Conservation (phyloP, 2,113 vertebrate species). For the Mesembrinibis cayennensis region DNA sequence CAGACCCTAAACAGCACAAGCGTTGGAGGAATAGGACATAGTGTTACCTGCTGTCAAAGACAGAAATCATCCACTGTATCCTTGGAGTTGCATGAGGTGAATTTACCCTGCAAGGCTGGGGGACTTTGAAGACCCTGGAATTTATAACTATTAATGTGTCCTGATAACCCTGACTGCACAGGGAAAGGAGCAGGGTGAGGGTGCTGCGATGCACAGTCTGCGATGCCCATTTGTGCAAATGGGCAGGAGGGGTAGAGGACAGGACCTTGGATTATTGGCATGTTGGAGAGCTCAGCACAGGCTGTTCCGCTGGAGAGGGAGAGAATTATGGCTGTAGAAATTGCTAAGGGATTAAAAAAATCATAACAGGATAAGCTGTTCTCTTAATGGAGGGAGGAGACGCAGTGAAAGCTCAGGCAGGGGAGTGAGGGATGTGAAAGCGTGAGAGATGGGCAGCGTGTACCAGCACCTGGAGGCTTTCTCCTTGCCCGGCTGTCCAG, state of each 20-base stretch:
- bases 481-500: background rate
- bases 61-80: background rate
- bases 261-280: background rate
- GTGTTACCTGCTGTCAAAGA: background rate
- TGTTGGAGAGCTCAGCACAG: background rate
- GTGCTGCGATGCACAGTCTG: background rate
- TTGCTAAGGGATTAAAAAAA: background rate
- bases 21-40: background rate
- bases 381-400: background rate
- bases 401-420: background rate
- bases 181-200: background rate
- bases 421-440: background rate
- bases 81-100: background rate
- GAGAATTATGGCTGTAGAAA: conserved; percentile 1
- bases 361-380: background rate
- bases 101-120: background rate
- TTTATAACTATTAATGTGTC: background rate
- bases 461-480: background rate
- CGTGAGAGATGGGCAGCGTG: background rate
- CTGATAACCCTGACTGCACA: background rate
- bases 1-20: background rate
- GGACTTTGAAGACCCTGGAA: background rate
- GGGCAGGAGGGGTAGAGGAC: background rate
- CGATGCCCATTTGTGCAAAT: background rate
- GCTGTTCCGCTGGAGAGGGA: background rate